Base-by-base conservation (phyloP, 2,797 vertebrate genomes). In the Phylloscopus collybita region DNA sequence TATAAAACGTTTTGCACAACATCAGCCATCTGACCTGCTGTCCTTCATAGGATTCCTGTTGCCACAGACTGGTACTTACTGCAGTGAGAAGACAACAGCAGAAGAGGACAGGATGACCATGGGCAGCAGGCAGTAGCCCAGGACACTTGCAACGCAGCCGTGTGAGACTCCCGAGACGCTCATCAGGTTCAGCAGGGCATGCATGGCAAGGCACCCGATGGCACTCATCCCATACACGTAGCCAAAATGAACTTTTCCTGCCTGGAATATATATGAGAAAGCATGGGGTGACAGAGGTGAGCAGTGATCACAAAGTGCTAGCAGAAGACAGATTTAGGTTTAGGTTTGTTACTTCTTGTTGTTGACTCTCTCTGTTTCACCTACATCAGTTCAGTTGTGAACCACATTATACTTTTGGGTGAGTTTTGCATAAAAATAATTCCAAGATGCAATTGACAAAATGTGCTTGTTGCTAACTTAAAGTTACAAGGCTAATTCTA, bases 121-220 rank as follows among this genome's bases (percentile, higher is more conserved):
- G 47, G 98, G 98, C 36, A 98, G 97, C 84, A 99, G 97, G 95
- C 98, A 98, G 78, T 98, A 99, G 29, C 98, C 98, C 91, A 98
- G 95, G 16, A 98, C 98, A 67, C 98, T 99, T 2, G 98, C 98
- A n/a, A 99, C 98, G 3, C 98, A 98, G 84, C 98, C 98, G 2
- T 94, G 97, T 0, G 98, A 98, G 67, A 98, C 98, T 51, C 97
- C 98, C 2, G 97, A 80, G 45, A 87, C 3, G 42, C 98, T 98
- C 98, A 99, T 98, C 96, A 99, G 75, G 92, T 98, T 98, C 83
- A 99, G 87, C 20, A 98, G 97, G 61, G 97, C 84, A 3, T 98
- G 96, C 51, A 98, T 98, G 74, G 95, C 97, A 23, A 98, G 95
- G 97, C 98, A 99, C 7, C 98, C 98, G 4, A 98, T 56, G 65